Evolutionary conservation across 2,113 vertebrate genomes (phyloP).

Genomic region (Ceratotherium simum): DNA sequence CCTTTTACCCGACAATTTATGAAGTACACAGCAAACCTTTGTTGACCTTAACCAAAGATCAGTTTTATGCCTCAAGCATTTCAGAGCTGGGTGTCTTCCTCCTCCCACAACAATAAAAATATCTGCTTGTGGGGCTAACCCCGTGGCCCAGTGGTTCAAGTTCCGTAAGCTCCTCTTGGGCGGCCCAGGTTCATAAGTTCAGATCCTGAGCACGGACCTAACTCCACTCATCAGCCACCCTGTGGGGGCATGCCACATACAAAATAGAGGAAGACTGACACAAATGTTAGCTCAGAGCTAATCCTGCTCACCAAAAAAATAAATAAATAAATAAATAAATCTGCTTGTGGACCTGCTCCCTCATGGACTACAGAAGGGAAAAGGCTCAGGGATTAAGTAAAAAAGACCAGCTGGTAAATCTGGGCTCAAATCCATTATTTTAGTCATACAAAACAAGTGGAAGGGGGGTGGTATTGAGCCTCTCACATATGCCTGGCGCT

Average conservation of each 20-base stretch:
- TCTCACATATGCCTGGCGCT: not conserved
- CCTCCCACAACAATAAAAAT: slow-evolving; percentile 7
- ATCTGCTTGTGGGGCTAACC: not conserved
- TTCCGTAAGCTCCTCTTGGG: too few species aligned
- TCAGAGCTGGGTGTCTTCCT: slow-evolving; percentile 23
- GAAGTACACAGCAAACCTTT: not conserved
- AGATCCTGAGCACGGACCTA: too few species aligned
- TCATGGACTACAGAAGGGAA: not conserved
- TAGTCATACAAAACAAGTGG: not conserved
- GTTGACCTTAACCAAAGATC: slow-evolving; percentile 12
- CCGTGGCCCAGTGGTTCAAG: too few species aligned
- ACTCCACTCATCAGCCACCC: too few species aligned
- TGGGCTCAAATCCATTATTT: slow-evolving; percentile 14
- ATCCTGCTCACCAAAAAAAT: too few species aligned
- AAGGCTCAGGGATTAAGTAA: not conserved
- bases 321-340: not conserved
- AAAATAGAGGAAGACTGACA: too few species aligned
- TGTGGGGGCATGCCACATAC: too few species aligned
- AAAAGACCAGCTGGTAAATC: slow-evolving; percentile 18
- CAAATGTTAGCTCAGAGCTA: too few species aligned
- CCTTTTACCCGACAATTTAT: not conserved
- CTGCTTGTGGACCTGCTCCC: not conserved
- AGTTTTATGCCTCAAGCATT: not conserved
- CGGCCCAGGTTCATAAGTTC: too few species aligned
- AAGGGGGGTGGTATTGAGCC: not conserved